Base-by-base conservation (phyloP, 2,797 vertebrate genomes). In the Hippopotamyrus pictus region DNA sequence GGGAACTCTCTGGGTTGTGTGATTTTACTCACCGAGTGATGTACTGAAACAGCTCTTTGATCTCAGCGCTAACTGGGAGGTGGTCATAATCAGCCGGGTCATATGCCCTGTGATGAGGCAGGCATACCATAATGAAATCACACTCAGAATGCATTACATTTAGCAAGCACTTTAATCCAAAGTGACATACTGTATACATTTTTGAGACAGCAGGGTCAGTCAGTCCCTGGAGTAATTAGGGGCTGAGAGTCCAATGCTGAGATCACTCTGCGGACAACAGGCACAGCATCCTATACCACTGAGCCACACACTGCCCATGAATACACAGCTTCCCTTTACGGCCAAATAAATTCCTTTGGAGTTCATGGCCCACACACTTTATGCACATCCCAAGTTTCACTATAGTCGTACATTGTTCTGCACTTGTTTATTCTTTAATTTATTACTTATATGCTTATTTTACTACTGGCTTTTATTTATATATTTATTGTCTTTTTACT, bases 11-110 rank as follows among this genome's bases (percentile, higher is more conserved):
- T 82, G 8, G n/a, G 19, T 4, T 8, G 82, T 50, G 44, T 29
- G 6, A 51, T 29, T 29, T 46, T 41, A 73, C 94, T 94, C 90
- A 98, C 98, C 97, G 95, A 86, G 94, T 97, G 91, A 98, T 98
- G 91, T 99, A 98, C 93, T 99, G 97, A 92, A 99, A 99, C 87
- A 99, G 95, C 33, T 98, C 98, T 90, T 96, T 98, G 90, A 99
- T 95, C 92, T 99, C 98, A 0, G 96, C 92, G 59, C 96, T 97
- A 3, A 98, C 97, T 0, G 97, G 97, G 88, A 99, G 94, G 93
- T 97, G 97, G 89, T 97, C 96, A 11, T 97, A 99, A 93, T 99
- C 97, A 0, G 95, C 93, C 0, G 97, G 95, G 88, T 96, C 96
- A 1, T 99, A 98, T 8, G 96, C 97, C 1, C 96, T 97, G 89